These are phyloP conservation scores for Kuschelorhynchus macadamiae DNA, from an alignment of 2,888 invertebrate genomes.

Conservation along the genomic window DNA sequence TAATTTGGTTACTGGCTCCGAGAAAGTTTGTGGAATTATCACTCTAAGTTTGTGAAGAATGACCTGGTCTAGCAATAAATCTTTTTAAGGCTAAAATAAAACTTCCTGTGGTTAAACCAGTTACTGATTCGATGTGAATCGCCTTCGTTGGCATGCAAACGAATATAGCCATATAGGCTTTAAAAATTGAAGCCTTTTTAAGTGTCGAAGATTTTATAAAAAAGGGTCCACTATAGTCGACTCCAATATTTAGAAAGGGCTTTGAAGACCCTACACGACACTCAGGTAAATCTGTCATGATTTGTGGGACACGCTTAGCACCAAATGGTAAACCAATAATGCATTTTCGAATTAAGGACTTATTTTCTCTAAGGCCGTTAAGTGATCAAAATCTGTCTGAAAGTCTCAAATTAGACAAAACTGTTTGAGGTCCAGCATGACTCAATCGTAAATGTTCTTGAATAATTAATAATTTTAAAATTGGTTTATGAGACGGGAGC, in stretches of 20 bases:
- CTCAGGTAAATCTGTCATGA: too few relatives aligned
- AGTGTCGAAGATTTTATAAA: not conserved
- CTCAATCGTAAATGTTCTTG: not conserved
- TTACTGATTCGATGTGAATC: slow-evolving; percentile 23
- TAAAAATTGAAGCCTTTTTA: too few relatives aligned
- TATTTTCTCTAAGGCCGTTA: too few relatives aligned
- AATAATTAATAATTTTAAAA: not conserved
- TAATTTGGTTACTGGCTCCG: slow-evolving; percentile 24
- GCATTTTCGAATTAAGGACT: too few relatives aligned
- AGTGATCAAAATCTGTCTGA: too few relatives aligned
- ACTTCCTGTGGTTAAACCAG: slow-evolving; percentile 19
- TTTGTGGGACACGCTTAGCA: too few relatives aligned
- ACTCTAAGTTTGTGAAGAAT: not conserved
- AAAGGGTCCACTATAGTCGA: too few relatives aligned
- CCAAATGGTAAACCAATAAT: too few relatives aligned
- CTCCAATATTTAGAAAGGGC: too few relatives aligned
- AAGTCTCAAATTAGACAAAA: too few relatives aligned
- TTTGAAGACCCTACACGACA: too few relatives aligned
- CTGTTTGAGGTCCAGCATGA: too few relatives aligned
- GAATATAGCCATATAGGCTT: slow-evolving; percentile 20
- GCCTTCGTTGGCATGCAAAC: slow-evolving; percentile 28
- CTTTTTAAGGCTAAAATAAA: slow-evolving; percentile 25
- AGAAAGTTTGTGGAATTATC: slow-evolving; percentile 37
- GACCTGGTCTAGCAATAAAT: slow-evolving; percentile 15
- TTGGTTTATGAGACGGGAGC: slow-evolving; percentile 32